Evolutionary conservation across 2,113 vertebrate species (phyloP).

Genomic region (Sebastes fasciatus): DNA sequence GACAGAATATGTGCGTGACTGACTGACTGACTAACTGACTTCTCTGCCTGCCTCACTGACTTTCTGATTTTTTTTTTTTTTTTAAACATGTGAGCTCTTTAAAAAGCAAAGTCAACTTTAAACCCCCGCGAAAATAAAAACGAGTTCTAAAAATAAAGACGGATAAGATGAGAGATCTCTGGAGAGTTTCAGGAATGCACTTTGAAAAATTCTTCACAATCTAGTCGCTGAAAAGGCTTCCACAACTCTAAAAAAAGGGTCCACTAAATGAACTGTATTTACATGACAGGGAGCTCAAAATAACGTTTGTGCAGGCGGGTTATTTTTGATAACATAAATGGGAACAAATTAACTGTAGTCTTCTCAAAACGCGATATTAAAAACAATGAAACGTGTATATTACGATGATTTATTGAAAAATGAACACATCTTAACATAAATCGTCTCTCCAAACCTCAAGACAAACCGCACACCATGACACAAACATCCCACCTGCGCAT

Average conservation of each 20-base stretch:
- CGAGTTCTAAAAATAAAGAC: slow-evolving; percentile 64
- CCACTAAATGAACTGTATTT: slow-evolving; percentile 40
- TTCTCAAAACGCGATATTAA: background rate
- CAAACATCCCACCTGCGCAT: slow-evolving; percentile 13
- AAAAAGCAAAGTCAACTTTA: slow-evolving; percentile 50
- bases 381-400: background rate
- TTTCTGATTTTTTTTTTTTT: background rate
- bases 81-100: slow-evolving; percentile 22
- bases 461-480: background rate
- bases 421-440: background rate
- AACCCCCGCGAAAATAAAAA: slow-evolving; percentile 40
- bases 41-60: slow-evolving; percentile 15
- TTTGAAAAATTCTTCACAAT: slow-evolving; percentile 66
- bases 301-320: background rate
- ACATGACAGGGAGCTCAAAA: slow-evolving; percentile 48
- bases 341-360: background rate
- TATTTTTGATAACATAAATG: background rate
- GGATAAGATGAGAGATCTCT: slow-evolving; percentile 54
- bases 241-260: slow-evolving; percentile 50
- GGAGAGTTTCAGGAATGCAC: slow-evolving; percentile 67
- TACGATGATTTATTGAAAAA: background rate
- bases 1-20: slow-evolving; percentile 45
- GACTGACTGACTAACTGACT: slow-evolving; percentile 19
- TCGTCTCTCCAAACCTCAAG: background rate
- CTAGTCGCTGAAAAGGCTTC: slow-evolving; percentile 32